Evolutionary conservation across 2,113 vertebrate species (phyloP).

Genomic region (Lagenorhynchus albirostris): DNA sequence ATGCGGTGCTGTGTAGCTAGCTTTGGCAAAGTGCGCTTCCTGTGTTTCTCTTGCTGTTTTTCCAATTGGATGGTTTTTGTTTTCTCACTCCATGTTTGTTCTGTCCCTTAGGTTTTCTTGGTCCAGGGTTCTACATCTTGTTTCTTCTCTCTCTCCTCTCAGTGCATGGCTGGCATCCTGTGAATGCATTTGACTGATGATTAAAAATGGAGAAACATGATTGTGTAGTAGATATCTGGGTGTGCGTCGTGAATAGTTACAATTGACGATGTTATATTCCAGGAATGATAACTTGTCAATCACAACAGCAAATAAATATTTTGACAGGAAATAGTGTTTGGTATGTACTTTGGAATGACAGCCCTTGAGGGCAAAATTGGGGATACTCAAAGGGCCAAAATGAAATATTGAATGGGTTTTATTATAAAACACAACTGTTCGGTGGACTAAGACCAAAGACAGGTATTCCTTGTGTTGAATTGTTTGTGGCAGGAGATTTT

Average conservation of each 20-base stretch:
- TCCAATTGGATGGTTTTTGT: not conserved
- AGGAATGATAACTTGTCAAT: not conserved
- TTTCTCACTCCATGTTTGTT: not conserved
- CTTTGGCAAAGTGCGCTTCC: not conserved
- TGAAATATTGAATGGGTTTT: conserved; percentile 22
- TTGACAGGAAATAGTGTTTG: not conserved
- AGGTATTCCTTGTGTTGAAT: not conserved
- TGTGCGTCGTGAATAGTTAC: not conserved
- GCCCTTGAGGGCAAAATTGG: not conserved
- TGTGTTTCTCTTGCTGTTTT: not conserved
- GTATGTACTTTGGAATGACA: not conserved
- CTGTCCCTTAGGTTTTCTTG: not conserved
- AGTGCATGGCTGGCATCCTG: not conserved
- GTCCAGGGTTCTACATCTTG: not conserved
- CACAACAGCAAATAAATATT: conserved; percentile 2
- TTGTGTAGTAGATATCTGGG: not conserved
- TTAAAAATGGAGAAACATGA: not conserved
- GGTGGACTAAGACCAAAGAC: not conserved
- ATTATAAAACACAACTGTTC: conserved; percentile 4
- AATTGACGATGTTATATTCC: not conserved
- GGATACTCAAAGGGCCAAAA: not conserved
- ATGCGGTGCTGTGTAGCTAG: not conserved
- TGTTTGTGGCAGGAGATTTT: conserved; percentile 26
- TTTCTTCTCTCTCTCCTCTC: not conserved
- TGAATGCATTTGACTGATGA: not conserved